These are phyloP conservation scores for Cassiopea xamachana DNA, from an alignment of 30 jellyfish, hydroid and myxozoan genomes.

Conservation along the genomic window DNA sequence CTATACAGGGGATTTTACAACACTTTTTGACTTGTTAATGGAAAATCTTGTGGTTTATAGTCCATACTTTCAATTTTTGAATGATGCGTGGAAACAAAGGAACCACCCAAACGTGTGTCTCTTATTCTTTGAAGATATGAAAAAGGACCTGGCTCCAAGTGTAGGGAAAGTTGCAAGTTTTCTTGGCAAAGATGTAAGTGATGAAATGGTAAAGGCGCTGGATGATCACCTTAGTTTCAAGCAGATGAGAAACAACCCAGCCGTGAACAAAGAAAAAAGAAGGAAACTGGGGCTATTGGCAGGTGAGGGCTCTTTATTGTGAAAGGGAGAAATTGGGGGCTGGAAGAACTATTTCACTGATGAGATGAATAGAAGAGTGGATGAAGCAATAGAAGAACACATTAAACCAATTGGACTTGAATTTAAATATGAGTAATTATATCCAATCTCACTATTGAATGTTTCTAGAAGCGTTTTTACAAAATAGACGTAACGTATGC, in stretches of 20 bases:
- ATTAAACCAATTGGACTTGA: constrained; percentile 42
- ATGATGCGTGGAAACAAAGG: constrained; percentile 19
- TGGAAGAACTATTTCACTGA: constrained; percentile 25
- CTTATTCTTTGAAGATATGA: constrained; percentile 41
- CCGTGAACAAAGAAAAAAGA: not conserved
- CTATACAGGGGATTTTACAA: constrained; percentile 12
- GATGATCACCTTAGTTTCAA: constrained; percentile 21
- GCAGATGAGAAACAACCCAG: constrained; percentile 21
- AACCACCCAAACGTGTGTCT: constrained; percentile 56
- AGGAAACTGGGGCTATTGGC: not conserved
- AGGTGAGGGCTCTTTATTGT: not conserved
- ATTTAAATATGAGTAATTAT: constrained; percentile 19
- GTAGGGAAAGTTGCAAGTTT: constrained; percentile 32
- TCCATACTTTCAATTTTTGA: constrained; percentile 12
- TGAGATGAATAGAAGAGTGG: constrained; percentile 20
- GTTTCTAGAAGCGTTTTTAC: no score
- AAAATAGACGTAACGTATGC: no score
- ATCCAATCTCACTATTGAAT: no score
- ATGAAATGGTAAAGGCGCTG: constrained; percentile 2
- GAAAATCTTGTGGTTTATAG: constrained; percentile 10
- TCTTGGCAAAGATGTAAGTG: constrained; percentile 8
- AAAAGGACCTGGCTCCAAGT: constrained; percentile 16
- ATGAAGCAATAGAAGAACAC: not conserved
- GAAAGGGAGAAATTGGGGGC: constrained; percentile 24
- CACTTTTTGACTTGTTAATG: constrained; percentile 31